phyloP scores from a whole-genome alignment of 2,797 vertebrate genomes.

The Scolopax rusticola region DNA sequence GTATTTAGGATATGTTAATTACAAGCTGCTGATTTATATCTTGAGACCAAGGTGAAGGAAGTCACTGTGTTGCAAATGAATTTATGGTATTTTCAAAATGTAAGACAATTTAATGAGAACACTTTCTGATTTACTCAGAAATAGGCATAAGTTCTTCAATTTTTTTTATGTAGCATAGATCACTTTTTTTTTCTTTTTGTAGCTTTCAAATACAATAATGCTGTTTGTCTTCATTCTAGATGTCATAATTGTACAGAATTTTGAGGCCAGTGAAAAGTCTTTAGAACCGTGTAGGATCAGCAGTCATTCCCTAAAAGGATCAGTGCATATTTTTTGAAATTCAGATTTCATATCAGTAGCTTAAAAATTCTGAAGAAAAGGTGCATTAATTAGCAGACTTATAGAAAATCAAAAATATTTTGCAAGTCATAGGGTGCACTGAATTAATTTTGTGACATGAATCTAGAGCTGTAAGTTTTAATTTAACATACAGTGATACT shows the following conservation, averaged over 20 bases:
- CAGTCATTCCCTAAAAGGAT: not conserved
- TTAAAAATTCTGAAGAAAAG: not conserved
- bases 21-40: not conserved
- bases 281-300: not conserved
- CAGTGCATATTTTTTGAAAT: not conserved
- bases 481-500: not conserved
- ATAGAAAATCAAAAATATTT: not conserved
- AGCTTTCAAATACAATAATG: not conserved
- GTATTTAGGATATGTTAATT: not conserved
- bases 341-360: not conserved
- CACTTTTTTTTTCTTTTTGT: not conserved
- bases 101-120: not conserved
- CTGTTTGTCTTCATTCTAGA: not conserved
- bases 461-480: not conserved
- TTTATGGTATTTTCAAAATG: not conserved
- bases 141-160: rapidly evolving
- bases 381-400: not conserved
- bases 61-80: not conserved
- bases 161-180: not conserved
- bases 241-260: not conserved
- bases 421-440: not conserved
- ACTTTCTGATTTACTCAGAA: not conserved
- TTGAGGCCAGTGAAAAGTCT: not conserved
- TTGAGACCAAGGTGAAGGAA: not conserved
- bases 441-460: not conserved